phyloP scores from a whole-genome alignment of 2,888 invertebrate genomes.

The Eristalinus sepulchralis region DNA sequence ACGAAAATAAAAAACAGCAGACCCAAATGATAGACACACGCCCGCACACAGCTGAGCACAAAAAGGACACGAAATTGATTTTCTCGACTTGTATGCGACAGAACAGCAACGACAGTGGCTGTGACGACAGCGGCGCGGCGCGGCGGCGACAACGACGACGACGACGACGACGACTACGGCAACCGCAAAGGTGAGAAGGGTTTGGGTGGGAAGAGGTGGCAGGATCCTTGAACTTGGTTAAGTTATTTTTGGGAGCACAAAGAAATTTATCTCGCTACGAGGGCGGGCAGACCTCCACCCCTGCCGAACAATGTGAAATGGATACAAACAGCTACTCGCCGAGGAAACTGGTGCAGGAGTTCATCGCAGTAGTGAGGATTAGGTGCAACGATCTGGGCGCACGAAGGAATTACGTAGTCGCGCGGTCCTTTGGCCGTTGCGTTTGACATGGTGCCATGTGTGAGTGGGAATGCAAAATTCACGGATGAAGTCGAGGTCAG shows the following conservation, averaged over 20 bases:
- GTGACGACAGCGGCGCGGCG: too few species aligned
- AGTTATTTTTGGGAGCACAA: conserved; percentile 69
- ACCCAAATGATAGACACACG: not conserved
- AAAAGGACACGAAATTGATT: conserved; percentile 62
- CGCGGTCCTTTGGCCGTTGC: not conserved
- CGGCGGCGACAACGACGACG: not conserved
- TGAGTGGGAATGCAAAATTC: not conserved
- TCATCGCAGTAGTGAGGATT: conserved; percentile 20
- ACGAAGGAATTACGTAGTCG: not conserved
- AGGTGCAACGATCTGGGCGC: not conserved
- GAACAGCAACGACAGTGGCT: not conserved
- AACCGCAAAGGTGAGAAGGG: conserved; percentile 51
- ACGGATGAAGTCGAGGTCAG: not conserved
- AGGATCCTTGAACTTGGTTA: conserved; percentile 71
- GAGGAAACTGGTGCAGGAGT: conserved; percentile 57
- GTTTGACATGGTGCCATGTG: not conserved
- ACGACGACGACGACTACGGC: conserved; percentile 19
- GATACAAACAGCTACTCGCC: conserved; percentile 47
- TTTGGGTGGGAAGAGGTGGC: conserved; percentile 46
- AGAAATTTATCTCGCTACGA: conserved; percentile 35
- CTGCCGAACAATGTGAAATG: conserved; percentile 22
- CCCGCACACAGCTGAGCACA: conserved; percentile 21
- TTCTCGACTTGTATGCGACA: conserved; percentile 54
- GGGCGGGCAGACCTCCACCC: too few species aligned
- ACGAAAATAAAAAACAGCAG: not conserved